Evolutionary conservation across 1,140 invertebrate species (phyloP), one percentile per base, ranked within the genome.

Genomic region (Saccostrea cuccullata): DNA sequence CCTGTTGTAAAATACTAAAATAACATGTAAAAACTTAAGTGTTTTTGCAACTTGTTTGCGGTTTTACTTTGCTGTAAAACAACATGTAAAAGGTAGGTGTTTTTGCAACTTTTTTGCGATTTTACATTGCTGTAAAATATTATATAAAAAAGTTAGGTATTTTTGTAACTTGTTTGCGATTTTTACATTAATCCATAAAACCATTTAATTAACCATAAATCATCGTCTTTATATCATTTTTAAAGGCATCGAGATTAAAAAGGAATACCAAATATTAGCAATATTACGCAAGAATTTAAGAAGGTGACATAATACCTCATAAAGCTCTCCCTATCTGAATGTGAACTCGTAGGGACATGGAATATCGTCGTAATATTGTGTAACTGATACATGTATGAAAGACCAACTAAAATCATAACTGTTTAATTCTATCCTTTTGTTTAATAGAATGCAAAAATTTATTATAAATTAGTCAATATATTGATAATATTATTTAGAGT

Each of bases 311-410:
- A 77, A 77, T 36, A 12, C 15, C 36, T 77, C 30, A 26, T 77
- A 77, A 77, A 36, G 12, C 23, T 36, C 6, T 13, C 70, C 26
- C 70, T 77, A 26, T 0, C 13, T 12, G 58, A 15, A 30, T 13
- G 26, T 26, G 70, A 77, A 77, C 70, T 77, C 70, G 70, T 77
- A 17, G 70, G 70, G 70, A 77, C 70, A 77, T 30, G 70, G 70
- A 77, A 11, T 15, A 15, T 12, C 30, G 70, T 15, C 26, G 26
- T 77, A 77, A 77, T 77, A 77, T 77, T 77, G 70, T 30, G 70
- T 77, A 77, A 77, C 23, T 36, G 70, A 77, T 77, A 77, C 26
- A 36, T 26, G 70, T 36, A 30, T 13, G 70, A 36, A 26, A 36
- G 26, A 64, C 15, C 30, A 36, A 30, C 70, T 77, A 77, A 36